Percentiles rank a stretch among this genome's conserved stretches.
phyloP scores from a whole-genome alignment of 2,797 vertebrate genomes.

The Antennarius maculatus region DNA sequence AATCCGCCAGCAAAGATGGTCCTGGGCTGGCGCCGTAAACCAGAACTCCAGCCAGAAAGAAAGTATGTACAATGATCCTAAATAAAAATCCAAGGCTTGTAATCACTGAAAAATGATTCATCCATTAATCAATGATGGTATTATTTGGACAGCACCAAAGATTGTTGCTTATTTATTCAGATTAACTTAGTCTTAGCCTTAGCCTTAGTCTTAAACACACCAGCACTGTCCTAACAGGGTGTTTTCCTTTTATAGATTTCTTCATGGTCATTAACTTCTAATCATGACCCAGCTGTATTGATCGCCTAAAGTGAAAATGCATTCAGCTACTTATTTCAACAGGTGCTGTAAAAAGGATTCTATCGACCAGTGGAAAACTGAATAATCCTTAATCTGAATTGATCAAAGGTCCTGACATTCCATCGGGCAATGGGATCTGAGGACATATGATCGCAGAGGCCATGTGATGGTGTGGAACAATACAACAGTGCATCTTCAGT shows the following conservation, averaged over 20 bases:
- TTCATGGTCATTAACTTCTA: constrained; percentile 14
- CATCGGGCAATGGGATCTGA: constrained; percentile 9
- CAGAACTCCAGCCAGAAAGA: constrained; percentile 87
- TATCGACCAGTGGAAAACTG: constrained; percentile 2
- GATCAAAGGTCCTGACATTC: constrained; percentile 17
- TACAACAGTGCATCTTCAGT: background rate
- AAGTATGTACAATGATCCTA: constrained; percentile 69
- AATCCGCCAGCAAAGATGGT: constrained; percentile 96
- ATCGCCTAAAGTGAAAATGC: constrained; percentile 19
- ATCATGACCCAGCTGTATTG: constrained; percentile 30
- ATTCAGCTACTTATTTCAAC: constrained; percentile 37
- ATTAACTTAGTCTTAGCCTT: too few species aligned
- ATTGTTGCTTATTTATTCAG: constrained; percentile 8
- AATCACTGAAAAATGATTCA: background rate
- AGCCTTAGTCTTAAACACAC: background rate
- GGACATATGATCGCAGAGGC: background rate
- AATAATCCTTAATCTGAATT: constrained; percentile 15
- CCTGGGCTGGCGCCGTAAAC: constrained; percentile 91
- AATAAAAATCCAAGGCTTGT: background rate
- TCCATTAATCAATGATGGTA: background rate
- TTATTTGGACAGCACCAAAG: background rate
- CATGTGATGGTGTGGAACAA: background rate
- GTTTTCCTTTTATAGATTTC: constrained; percentile 15
- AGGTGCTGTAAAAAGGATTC: constrained; percentile 4
- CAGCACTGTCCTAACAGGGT: background rate